Evolutionary conservation across 2,888 invertebrate species (phyloP).

Genomic region (Campoletis raptor): DNA sequence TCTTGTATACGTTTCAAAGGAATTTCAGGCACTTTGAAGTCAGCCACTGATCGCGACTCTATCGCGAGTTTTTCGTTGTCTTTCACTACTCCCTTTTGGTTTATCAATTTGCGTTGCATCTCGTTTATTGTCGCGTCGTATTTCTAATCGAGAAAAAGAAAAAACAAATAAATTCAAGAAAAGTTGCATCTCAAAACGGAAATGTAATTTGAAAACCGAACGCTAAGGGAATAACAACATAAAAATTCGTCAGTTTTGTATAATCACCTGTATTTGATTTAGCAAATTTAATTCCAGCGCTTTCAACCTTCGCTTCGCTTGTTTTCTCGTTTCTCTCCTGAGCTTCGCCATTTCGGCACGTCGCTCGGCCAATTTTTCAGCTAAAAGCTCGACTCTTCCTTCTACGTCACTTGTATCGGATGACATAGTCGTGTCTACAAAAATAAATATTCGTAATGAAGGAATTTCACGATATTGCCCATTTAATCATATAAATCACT

Average conservation of each 20-base stretch:
- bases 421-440: constrained; percentile 81
- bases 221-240: neutral
- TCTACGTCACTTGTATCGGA: constrained; percentile 84
- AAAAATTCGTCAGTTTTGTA: neutral
- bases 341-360: constrained; percentile 82
- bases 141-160: constrained; percentile 72
- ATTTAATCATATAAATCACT: neutral
- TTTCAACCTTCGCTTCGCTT: constrained; percentile 82
- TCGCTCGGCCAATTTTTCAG: constrained; percentile 82
- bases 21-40: constrained; percentile 83
- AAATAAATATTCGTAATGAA: constrained; percentile 7
- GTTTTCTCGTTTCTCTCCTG: constrained; percentile 81
- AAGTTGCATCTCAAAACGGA: neutral
- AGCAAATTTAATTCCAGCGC: constrained; percentile 82
- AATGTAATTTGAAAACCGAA: neutral
- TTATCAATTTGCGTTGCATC: constrained; percentile 83
- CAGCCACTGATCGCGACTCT: constrained; percentile 80
- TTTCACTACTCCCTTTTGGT: constrained; percentile 77
- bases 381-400: constrained; percentile 81
- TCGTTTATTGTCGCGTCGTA: constrained; percentile 83
- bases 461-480: constrained; percentile 1
- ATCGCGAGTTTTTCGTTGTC: constrained; percentile 81
- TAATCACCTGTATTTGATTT: constrained; percentile 82
- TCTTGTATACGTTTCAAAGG: constrained; percentile 82
- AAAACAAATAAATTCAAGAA: neutral